Evolutionary conservation across 1,140 invertebrate species (phyloP), one percentile per base, ranked within the genome.

Genomic region (Drosophila azteca): DNA sequence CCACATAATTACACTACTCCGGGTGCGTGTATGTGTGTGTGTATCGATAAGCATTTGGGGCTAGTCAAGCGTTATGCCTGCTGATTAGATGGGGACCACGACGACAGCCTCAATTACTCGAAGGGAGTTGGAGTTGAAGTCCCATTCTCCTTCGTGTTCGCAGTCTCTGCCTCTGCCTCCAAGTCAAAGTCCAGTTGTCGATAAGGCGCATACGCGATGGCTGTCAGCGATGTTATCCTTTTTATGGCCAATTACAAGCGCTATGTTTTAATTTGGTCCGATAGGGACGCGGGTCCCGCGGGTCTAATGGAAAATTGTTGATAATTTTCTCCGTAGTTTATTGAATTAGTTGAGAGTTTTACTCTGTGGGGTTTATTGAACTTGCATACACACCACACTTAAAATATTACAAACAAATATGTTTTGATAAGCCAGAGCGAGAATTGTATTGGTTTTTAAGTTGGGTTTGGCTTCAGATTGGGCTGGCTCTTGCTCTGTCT

Each of bases 1-100:
- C 54, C 63, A 49, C 72, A 72, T 87, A 87, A 88, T 87, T 87
- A 88, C 66, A 63, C 63, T 39, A 39, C 35, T 39, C 35, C 35
- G 35, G 35, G 35, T 39, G 35, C 35, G 35, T 4, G 58, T 61
- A 41, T 49, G 49, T 68, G 58, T 55, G 64, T 43, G 39, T 59
- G 60, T 53, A 52, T 58, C 51, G 82, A 87, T 87, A 87, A 87
- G 75, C 60, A 22, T 45, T 71, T 87, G 72, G 63, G 78, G 60
- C 83, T 76, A 87, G 51, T 87, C 83, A 88, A 87, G 82, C 82
- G 82, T 88, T 88, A 88, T 87, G 83, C 66, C 79, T 70, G 63
- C 75, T 68, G 82, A 87, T 87, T 88, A 88, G 82, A 82, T 55
- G 50, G 52, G 50, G 57, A 11, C 9, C 3, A 4, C 31, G 31